Conservation (phyloP, 2,113 vertebrate species). For the Trachemys scripta region DNA sequence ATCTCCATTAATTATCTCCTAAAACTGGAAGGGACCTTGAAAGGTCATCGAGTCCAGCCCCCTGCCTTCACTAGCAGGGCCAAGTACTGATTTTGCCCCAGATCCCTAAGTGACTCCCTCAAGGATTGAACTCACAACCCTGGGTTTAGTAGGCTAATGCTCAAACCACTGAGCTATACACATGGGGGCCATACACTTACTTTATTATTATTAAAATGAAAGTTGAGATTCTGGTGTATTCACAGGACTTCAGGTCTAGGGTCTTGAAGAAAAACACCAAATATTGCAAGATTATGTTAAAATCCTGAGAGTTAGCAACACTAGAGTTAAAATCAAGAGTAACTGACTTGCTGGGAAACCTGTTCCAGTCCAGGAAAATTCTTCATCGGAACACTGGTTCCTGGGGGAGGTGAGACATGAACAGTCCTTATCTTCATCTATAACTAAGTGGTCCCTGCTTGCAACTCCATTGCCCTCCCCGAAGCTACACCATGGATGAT, state of each 20-base stretch:
- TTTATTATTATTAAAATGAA: slow-evolving; percentile 35
- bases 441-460: not conserved
- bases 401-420: not conserved
- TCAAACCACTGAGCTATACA: too few species aligned
- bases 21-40: too few species aligned
- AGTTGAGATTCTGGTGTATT: not conserved
- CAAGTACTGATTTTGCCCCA: too few species aligned
- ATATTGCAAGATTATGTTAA: not conserved
- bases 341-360: not conserved
- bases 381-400: not conserved
- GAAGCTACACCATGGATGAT: not conserved
- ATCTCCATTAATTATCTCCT: too few species aligned
- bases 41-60: too few species aligned
- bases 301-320: not conserved
- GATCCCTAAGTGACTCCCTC: too few species aligned
- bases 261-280: not conserved
- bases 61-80: too few species aligned
- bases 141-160: too few species aligned
- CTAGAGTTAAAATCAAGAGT: not conserved
- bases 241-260: not conserved
- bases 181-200: not conserved
- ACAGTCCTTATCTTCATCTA: not conserved
- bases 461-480: not conserved
- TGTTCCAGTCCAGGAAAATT: not conserved
- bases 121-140: too few species aligned